These are phyloP conservation scores for Cololabis saira DNA, from an alignment of 2,113 vertebrate species.

Conservation along the genomic window DNA sequence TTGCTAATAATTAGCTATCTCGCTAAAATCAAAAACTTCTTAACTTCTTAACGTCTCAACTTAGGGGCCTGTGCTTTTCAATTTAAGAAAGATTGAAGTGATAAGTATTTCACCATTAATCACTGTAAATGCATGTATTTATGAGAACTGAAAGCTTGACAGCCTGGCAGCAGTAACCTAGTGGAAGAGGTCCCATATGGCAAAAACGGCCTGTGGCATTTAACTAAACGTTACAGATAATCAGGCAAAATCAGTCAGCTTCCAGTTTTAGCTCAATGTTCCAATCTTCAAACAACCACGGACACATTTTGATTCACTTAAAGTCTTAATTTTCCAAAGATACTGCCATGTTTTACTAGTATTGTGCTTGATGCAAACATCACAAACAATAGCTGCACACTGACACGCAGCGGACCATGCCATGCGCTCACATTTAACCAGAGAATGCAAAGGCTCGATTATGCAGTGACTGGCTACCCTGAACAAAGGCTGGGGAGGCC, in stretches of 20 bases:
- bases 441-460: conserved; percentile 65
- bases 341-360: conserved; percentile 3
- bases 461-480: conserved; percentile 39
- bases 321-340: background rate
- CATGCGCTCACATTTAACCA: conserved; percentile 61
- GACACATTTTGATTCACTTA: background rate
- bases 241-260: conserved; percentile 15
- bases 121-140: background rate
- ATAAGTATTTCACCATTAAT: too few relatives aligned
- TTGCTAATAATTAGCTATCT: too few relatives aligned
- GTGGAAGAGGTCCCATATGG: conserved; percentile 7
- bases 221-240: background rate
- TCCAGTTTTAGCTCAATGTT: conserved; percentile 11
- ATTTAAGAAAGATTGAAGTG: too few relatives aligned
- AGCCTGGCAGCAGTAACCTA: conserved; percentile 12
- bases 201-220: background rate
- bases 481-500: conserved; percentile 35
- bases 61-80: too few relatives aligned
- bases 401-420: conserved; percentile 78
- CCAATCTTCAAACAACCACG: conserved; percentile 15
- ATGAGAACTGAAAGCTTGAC: conserved; percentile 43
- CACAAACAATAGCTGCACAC: conserved; percentile 76
- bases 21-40: too few relatives aligned
- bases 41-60: too few relatives aligned
- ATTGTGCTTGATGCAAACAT: conserved; percentile 57